phyloP scores from a whole-genome alignment of 1,140 invertebrate species.

The Uloborus diversus region DNA sequence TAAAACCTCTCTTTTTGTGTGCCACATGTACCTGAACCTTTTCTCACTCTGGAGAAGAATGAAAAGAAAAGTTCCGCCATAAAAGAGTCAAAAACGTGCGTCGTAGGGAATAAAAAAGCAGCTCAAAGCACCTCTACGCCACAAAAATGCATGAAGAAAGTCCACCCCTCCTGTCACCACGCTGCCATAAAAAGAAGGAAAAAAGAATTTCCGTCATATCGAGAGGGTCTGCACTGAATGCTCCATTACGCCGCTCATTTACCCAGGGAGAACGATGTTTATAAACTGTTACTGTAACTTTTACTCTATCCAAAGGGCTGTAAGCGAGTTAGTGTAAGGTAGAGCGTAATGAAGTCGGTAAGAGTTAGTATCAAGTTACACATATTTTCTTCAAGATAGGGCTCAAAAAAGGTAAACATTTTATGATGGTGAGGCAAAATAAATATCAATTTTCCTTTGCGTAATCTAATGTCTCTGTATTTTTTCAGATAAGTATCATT shows the following conservation, averaged over 20 bases:
- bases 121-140: too few relatives aligned
- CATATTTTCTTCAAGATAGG: constrained; percentile 12
- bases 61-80: too few relatives aligned
- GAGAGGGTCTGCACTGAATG: neutral
- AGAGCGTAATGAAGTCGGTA: constrained; percentile 15
- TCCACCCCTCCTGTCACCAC: constrained; percentile 11
- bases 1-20: too few relatives aligned
- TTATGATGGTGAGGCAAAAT: neutral
- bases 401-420: neutral
- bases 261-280: constrained; percentile 11
- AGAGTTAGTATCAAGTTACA: constrained; percentile 28
- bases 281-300: constrained; percentile 23
- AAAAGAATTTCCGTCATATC: neutral
- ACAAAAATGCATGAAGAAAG: too few relatives aligned
- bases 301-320: constrained; percentile 4
- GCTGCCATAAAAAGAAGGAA: constrained; percentile 7
- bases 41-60: too few relatives aligned
- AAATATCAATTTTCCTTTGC: neutral
- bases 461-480: constrained; percentile 5
- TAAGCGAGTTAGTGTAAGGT: too few relatives aligned
- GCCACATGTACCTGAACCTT: too few relatives aligned
- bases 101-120: too few relatives aligned
- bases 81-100: too few relatives aligned
- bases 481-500: constrained; percentile 21
- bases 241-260: constrained; percentile 35